Evolutionary conservation across 1,140 invertebrate species (phyloP).

Genomic region (Drosophila oshimai): DNA sequence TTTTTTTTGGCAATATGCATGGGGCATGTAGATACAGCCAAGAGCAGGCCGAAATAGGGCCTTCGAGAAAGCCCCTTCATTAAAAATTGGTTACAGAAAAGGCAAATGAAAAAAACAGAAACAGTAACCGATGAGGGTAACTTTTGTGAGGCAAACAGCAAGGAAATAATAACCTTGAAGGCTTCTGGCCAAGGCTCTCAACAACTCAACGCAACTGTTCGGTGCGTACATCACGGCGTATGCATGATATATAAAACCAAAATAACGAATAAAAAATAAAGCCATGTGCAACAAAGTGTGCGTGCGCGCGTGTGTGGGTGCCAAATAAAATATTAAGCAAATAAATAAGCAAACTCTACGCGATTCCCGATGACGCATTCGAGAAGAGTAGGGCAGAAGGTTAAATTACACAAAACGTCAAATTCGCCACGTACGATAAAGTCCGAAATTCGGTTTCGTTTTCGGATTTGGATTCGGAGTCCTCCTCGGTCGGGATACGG

Average conservation of each 20-base stretch:
- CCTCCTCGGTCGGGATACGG: constrained; percentile 16
- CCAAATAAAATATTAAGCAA: constrained; percentile 68
- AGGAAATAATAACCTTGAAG: constrained; percentile 69
- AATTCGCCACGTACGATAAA: constrained; percentile 49
- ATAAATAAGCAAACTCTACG: constrained; percentile 36
- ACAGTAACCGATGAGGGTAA: constrained; percentile 6
- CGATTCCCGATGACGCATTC: constrained; percentile 72
- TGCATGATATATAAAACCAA: constrained; percentile 55
- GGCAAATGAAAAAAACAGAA: neutral
- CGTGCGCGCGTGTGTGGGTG: constrained; percentile 36
- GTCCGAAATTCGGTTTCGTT: constrained; percentile 49
- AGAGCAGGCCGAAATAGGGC: constrained; percentile 19
- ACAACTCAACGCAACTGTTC: constrained; percentile 15
- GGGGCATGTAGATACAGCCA: constrained; percentile 32
- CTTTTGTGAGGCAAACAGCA: constrained; percentile 28
- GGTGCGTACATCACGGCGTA: constrained; percentile 66
- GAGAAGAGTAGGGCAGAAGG: constrained; percentile 79
- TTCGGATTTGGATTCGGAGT: constrained; percentile 34
- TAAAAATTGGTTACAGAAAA: constrained; percentile 8
- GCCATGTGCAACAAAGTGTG: constrained; percentile 36
- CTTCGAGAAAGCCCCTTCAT: neutral
- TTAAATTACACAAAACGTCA: constrained; percentile 77
- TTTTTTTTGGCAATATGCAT: constrained; percentile 28
- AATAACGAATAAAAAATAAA: constrained; percentile 19
- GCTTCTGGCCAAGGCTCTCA: constrained; percentile 42